Evolutionary conservation across 2,797 vertebrate genomes (phyloP), one percentile per base, ranked within the genome.

Genomic region (Pangasius mekongensis): DNA sequence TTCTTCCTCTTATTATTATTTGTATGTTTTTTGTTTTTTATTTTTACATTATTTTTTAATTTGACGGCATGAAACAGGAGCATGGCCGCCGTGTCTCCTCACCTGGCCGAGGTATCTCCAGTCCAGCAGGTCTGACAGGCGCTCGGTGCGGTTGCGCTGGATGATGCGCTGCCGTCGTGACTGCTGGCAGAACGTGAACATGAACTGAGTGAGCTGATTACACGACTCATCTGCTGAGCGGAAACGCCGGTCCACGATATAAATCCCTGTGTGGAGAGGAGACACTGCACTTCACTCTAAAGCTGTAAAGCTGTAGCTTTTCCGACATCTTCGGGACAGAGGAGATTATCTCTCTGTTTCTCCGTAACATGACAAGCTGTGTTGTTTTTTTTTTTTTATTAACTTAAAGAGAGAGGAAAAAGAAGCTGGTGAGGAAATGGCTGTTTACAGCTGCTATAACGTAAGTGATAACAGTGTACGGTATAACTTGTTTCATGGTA

Each of bases 31-130:
- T 24, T 11, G 22, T 43, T 3, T 24, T 54, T 5, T 54, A 8
- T 30, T 2, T 77, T 3, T 52, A 20, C 11, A 8, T 36, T 43
- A 7, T 43, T 43, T 43, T 43, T 43, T 43, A 20, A 20, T 73
- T 69, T 22, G 39, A 24, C 43, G 3, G 30, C 13, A 30, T 10
- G 30, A 54, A 18, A 6, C 14, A 8, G 84, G 47, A 24, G n/a
- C 4, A 33, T 14, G 52, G 22, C 14, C 1, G 5, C n/a, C 0
- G 20, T 11, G 85, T 80, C 56, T 81, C 71, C 97, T 81, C 89
- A 99, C 98, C 96, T 97, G 95, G 90, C 97, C 97, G 47, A 99
- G 96, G 91, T 98, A 99, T 95, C 96, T 97, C 98, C 98, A 99
- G 93, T 99, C 98, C 92, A 99, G 94, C 73, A 99, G 96, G 85